Evolutionary conservation across 2,797 vertebrate species (phyloP).

Genomic region (Acipenser ruthenus): DNA sequence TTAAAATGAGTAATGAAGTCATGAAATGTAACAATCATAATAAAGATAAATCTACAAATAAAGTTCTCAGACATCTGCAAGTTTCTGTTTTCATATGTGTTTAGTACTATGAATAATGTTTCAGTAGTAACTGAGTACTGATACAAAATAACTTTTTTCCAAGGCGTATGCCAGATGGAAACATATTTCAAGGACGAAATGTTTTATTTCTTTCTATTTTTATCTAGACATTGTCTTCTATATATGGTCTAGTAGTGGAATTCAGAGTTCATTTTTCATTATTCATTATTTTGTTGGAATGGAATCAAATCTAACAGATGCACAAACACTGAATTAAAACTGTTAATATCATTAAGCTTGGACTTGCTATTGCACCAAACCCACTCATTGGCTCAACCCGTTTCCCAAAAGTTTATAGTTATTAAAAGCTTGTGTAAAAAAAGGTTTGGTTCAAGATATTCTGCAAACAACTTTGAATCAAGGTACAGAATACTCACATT

Average conservation of each 20-base stretch:
- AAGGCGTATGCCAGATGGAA: constrained; percentile 6
- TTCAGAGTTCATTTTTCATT: neutral
- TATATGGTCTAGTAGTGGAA: constrained; percentile 9
- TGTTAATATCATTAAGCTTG: too few relatives aligned
- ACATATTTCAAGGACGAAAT: neutral
- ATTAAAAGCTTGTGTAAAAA: neutral
- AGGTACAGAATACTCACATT: constrained; percentile 66
- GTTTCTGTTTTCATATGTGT: constrained; percentile 1
- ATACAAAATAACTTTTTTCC: neutral
- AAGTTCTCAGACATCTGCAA: neutral
- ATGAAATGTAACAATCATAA: too few relatives aligned
- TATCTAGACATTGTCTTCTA: constrained; percentile 8
- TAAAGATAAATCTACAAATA: too few relatives aligned
- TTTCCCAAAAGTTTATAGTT: too few relatives aligned
- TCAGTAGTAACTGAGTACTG: neutral
- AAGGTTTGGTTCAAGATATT: neutral
- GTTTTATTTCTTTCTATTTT: constrained; percentile 5
- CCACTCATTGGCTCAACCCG: too few relatives aligned
- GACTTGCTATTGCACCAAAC: too few relatives aligned
- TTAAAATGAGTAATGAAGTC: too few relatives aligned
- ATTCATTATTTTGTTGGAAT: too few relatives aligned
- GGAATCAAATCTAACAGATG: too few relatives aligned
- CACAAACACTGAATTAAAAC: too few relatives aligned
- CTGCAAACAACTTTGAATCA: too few relatives aligned
- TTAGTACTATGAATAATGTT: constrained; percentile 6